A percentile compares a stretch with the other conserved stretches of the same genome.
Conservation (phyloP, 2,888 invertebrate genomes). For the Thereva nobilitata region DNA sequence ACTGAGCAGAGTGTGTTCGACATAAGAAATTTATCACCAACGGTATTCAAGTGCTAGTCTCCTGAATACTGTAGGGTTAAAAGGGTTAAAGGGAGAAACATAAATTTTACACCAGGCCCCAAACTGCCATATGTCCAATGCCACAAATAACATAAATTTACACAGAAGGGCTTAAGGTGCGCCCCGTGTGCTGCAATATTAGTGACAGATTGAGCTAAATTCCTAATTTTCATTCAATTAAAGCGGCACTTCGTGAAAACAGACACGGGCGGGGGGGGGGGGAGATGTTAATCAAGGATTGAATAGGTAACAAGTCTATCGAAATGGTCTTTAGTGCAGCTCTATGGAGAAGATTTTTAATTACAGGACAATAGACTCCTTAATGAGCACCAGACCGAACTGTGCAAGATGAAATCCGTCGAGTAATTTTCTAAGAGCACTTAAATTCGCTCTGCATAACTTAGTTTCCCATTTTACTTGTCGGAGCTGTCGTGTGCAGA, state of each 20-base stretch:
- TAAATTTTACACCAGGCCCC: conserved; percentile 28
- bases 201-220: too few species aligned
- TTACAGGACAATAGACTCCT: conserved; percentile 24
- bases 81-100: conserved; percentile 25
- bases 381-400: conserved; percentile 32
- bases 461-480: conserved; percentile 31
- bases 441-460: conserved; percentile 33
- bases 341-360: conserved; percentile 22
- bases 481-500: conserved; percentile 26
- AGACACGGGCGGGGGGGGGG: too few species aligned
- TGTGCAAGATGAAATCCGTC: conserved; percentile 18
- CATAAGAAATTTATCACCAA: conserved; percentile 31
- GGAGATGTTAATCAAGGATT: too few species aligned
- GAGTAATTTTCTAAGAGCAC: conserved; percentile 33
- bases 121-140: conserved; percentile 34
- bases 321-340: background rate
- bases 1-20: conserved; percentile 22
- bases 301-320: too few species aligned
- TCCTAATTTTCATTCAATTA: too few species aligned
- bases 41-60: background rate
- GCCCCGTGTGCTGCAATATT: too few species aligned
- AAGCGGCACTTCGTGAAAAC: too few species aligned
- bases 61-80: conserved; percentile 27
- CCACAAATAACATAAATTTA: conserved; percentile 27
- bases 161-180: conserved; percentile 4